Evolutionary conservation across 2,888 invertebrate genomes (phyloP), one percentile per base, ranked within the genome.

Genomic region (Ashinkailepas kermadecensis): DNA sequence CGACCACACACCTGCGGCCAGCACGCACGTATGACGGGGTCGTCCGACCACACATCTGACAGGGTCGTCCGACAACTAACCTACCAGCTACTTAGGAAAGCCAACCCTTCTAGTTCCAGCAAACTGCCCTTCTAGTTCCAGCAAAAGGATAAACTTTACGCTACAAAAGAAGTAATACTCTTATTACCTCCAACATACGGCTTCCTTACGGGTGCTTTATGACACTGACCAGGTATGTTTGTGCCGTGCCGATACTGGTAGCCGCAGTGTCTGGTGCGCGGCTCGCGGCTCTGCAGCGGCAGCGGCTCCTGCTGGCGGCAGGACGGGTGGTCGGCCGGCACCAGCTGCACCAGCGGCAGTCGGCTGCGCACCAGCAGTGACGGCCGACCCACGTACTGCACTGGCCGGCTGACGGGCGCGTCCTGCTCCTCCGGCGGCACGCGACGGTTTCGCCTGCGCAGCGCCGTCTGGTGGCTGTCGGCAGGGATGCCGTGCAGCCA

Each of bases 191-290:
- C 39, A 1, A 39, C 39, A 39, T 39, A 39, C 39, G 39, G 39
- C 39, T 39, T 4, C 39, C 4, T 39, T 4, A 39, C 39, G 39
- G 39, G 39, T 4, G 39, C 39, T 39, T 39, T 4, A 39, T 4
- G 39, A 4, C 15, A 15, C 39, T 23, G 54, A 74, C 74, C 74
- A 13, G 74, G 54, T 21, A 74, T 18, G 74, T 74, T 74, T 54
- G 74, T 74, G 74, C 74, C 74, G 74, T 74, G 74, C 21, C 74
- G 54, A 56, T 21, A 74, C 74, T 54, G 54, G 74, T 74, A 74
- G 56, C 18, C 74, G 21, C 18, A 21, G 21, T 74, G 74, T 1
- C 74, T 15, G 74, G 21, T 21, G 54, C 74, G 74, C 21, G 74
- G 74, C 74, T 74, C 74, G 10, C 74, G 18, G 56, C 39, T 39